These are phyloP conservation scores for Sepiola atlantica DNA, from an alignment of 2,888 invertebrate species.

Conservation along the genomic window DNA sequence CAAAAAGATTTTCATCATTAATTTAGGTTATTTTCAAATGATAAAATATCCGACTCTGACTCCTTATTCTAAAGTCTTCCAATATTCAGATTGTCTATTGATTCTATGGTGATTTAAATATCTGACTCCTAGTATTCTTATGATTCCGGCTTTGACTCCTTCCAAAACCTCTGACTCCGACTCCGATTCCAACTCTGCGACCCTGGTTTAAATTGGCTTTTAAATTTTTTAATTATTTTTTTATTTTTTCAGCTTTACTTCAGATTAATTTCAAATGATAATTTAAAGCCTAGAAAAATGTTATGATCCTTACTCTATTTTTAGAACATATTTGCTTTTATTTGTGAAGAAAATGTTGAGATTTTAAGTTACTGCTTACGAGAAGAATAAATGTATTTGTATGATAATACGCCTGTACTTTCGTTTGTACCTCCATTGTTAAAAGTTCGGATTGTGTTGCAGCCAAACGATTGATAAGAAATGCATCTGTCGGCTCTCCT, in stretches of 20 bases:
- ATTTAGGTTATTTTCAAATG: no score
- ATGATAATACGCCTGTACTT: neutral
- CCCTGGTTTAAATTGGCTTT: neutral
- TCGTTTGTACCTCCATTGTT: neutral
- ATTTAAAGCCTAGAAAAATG: neutral
- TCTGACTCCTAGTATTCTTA: no score
- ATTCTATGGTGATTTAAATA: no score
- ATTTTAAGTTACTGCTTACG: neutral
- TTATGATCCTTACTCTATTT: neutral
- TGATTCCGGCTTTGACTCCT: no score
- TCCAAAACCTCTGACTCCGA: no score
- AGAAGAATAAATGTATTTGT: neutral
- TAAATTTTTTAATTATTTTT: neutral
- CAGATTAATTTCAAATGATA: neutral
- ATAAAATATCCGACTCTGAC: no score
- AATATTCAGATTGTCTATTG: no score
- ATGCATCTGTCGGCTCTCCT: neutral
- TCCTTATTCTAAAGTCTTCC: no score
- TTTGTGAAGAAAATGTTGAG: neutral
- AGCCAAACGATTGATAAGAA: neutral
- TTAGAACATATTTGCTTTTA: neutral
- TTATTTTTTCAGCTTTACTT: neutral
- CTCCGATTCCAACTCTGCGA: no score
- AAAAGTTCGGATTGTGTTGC: neutral
- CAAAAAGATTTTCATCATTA: no score